Evolutionary conservation across 2,113 vertebrate genomes (phyloP).

Genomic region (Corapipo altera): DNA sequence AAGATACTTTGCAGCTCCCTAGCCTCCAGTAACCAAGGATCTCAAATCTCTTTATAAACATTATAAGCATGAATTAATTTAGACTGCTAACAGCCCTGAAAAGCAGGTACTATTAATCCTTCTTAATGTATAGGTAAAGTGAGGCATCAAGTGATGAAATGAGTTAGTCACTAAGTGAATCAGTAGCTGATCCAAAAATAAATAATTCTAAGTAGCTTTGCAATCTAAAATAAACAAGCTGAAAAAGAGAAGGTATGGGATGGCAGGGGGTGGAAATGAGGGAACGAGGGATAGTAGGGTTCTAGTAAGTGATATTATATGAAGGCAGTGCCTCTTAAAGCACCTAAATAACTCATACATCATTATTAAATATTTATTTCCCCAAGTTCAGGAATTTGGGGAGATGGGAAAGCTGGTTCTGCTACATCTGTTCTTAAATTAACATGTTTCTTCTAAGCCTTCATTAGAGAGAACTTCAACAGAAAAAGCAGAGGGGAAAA

Average conservation of each 20-base stretch:
- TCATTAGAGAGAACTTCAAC: neutral
- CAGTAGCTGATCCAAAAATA: slow-evolving; percentile 62
- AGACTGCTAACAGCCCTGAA: slow-evolving; percentile 38
- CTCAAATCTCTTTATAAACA: slow-evolving; percentile 58
- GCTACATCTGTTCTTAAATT: neutral
- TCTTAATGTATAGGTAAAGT: slow-evolving; percentile 64
- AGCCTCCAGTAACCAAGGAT: slow-evolving; percentile 41
- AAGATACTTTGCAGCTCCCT: slow-evolving; percentile 17
- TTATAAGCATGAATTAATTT: slow-evolving; percentile 52
- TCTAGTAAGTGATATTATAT: neutral
- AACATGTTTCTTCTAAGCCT: neutral
- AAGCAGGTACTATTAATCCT: slow-evolving; percentile 59
- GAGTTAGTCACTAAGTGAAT: slow-evolving; percentile 53
- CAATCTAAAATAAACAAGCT: slow-evolving; percentile 43
- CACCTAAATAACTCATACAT: neutral
- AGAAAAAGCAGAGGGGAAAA: neutral
- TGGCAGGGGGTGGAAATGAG: neutral
- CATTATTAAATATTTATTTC: neutral
- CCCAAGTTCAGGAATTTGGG: neutral
- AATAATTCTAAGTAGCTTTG: slow-evolving; percentile 54
- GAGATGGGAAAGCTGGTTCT: neutral
- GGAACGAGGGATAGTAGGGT: neutral
- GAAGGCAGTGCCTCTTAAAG: neutral
- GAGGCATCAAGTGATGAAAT: slow-evolving; percentile 56
- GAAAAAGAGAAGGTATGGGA: neutral